Evolutionary conservation across 2,888 invertebrate species (phyloP).

Genomic region (Venustoraphidia nigricollis): DNA sequence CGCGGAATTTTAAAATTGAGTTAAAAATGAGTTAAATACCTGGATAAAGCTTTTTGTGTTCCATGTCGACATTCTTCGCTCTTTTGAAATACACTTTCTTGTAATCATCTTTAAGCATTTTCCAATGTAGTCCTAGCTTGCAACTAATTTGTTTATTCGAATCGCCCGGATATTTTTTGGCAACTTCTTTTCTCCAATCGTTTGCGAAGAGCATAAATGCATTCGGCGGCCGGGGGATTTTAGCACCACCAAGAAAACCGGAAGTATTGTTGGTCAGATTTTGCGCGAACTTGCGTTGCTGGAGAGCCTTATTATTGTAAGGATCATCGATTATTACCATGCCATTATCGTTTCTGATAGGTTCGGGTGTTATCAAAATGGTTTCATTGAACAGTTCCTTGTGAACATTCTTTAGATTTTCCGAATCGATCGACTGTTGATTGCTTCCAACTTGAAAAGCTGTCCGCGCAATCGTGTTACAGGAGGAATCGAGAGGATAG

Average conservation of each 20-base stretch:
- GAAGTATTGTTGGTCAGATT: not conserved
- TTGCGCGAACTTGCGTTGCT: too few relatives aligned
- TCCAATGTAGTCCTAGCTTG: conserved; percentile 41
- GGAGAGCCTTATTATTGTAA: too few relatives aligned
- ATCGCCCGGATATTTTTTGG: conserved; percentile 36
- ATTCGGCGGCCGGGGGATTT: conserved; percentile 44
- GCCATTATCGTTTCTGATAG: too few relatives aligned
- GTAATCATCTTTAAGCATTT: conserved; percentile 32
- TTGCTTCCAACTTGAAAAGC: too few relatives aligned
- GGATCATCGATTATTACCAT: too few relatives aligned
- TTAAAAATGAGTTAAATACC: conserved; percentile 23
- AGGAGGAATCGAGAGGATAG: too few relatives aligned
- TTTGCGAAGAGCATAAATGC: conserved; percentile 50
- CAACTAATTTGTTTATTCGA: conserved; percentile 46
- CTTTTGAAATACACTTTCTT: conserved; percentile 37
- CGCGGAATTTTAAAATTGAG: too few relatives aligned
- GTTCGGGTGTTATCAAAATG: too few relatives aligned
- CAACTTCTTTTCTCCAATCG: conserved; percentile 39
- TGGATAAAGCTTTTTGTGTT: conserved; percentile 45
- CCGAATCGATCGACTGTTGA: too few relatives aligned
- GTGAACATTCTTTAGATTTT: too few relatives aligned
- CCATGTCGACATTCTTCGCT: conserved; percentile 37
- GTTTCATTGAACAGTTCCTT: too few relatives aligned
- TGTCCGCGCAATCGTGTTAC: too few relatives aligned
- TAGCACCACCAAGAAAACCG: conserved; percentile 11